Percentiles rank a stretch among this genome's conserved stretches.
Conservation (phyloP, 1,140 invertebrate species). For the Drosophila chauvacae region DNA sequence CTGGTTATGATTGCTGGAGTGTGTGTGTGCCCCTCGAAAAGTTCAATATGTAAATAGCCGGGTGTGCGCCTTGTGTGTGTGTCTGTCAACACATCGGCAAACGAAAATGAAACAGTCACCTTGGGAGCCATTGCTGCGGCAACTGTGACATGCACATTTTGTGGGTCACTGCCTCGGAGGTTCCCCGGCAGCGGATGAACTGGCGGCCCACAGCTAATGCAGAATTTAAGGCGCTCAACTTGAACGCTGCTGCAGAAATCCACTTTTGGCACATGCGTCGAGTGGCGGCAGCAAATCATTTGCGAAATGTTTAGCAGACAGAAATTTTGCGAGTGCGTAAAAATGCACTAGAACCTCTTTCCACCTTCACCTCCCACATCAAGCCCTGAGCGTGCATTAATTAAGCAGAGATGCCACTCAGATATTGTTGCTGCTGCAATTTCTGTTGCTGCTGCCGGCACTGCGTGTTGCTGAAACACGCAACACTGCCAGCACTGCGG, state of each 20-base stretch:
- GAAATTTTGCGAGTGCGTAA: conserved; percentile 33
- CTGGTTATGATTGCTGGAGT: conserved; percentile 29
- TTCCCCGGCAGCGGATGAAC: conserved; percentile 8
- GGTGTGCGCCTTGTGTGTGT: conserved; percentile 31
- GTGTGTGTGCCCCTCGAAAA: conserved; percentile 23
- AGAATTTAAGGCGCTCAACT: conserved; percentile 51
- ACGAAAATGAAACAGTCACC: conserved; percentile 80
- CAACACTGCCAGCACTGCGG: conserved; percentile 42
- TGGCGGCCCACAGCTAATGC: conserved; percentile 41
- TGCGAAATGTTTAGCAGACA: conserved; percentile 34
- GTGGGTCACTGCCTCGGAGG: conserved; percentile 60
- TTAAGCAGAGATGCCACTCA: conserved; percentile 67
- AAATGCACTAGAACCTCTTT: conserved; percentile 29
- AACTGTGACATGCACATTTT: conserved; percentile 72
- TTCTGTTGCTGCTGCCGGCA: conserved; percentile 25
- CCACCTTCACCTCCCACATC: neutral
- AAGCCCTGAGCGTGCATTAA: conserved; percentile 48
- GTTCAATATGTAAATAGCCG: conserved; percentile 53
- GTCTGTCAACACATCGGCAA: conserved; percentile 75
- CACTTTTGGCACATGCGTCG: conserved; percentile 29
- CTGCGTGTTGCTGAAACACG: conserved; percentile 63
- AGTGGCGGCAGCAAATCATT: conserved; percentile 41
- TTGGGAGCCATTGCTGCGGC: conserved; percentile 76
- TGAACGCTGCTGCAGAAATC: conserved; percentile 30
- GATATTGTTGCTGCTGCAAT: conserved; percentile 25